Evolutionary conservation across 2,888 invertebrate genomes (phyloP).

Genomic region (Xanthorhoe spadicearia): DNA sequence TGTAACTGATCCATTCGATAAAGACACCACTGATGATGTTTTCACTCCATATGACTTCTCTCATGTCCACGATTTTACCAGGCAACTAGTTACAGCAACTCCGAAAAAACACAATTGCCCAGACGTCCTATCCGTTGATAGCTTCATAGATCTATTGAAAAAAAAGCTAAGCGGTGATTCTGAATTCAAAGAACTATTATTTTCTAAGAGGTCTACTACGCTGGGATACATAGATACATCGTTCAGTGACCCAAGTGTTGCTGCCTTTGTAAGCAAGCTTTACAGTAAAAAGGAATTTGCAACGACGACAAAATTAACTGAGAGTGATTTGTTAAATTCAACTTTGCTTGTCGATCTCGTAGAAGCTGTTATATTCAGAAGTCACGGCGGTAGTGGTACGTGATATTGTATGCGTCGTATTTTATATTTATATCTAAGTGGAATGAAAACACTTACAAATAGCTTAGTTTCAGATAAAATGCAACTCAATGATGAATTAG

Average conservation of each 20-base stretch:
- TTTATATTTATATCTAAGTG: too few species aligned
- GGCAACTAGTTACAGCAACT: constrained; percentile 46
- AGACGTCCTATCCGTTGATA: constrained; percentile 64
- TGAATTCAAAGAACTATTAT: constrained; percentile 64
- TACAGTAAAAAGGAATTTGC: constrained; percentile 66
- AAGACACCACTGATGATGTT: constrained; percentile 36
- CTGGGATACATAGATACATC: constrained; percentile 51
- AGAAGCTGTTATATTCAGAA: constrained; percentile 77
- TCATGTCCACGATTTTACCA: constrained; percentile 59
- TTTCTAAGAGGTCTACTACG: constrained; percentile 49
- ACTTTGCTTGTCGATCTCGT: constrained; percentile 76
- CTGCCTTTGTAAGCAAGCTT: constrained; percentile 66
- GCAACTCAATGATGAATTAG: constrained; percentile 43
- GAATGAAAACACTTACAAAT: not conserved
- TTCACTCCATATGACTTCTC: constrained; percentile 65
- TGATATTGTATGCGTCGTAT: constrained; percentile 7
- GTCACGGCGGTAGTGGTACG: constrained; percentile 67
- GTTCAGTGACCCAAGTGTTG: constrained; percentile 66
- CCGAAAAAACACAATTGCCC: constrained; percentile 58
- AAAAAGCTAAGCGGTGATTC: constrained; percentile 70
- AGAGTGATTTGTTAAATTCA: constrained; percentile 68
- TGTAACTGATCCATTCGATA: constrained; percentile 4
- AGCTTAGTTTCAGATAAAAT: constrained; percentile 54
- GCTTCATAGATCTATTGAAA: constrained; percentile 70
- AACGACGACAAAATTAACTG: constrained; percentile 57